These are phyloP conservation scores for Enteromius mattozi DNA, from an alignment of 2,797 vertebrate genomes.

Conservation along the genomic window DNA sequence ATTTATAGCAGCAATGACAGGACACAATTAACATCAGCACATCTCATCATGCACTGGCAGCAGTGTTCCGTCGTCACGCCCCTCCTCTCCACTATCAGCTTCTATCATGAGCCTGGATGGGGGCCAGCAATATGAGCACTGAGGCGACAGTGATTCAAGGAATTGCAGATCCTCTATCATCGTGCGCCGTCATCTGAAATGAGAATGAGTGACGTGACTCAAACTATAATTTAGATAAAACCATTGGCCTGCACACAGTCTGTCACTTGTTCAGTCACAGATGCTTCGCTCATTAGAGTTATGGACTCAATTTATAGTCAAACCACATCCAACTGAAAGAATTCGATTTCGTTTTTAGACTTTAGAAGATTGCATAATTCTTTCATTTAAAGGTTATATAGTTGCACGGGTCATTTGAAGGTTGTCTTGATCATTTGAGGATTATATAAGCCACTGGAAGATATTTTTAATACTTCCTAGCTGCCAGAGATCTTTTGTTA, in stretches of 20 bases:
- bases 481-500: neutral
- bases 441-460: conserved; percentile 20
- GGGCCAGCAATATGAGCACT: conserved; percentile 7
- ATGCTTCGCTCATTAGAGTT: conserved; percentile 42
- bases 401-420: conserved; percentile 5
- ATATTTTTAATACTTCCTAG: neutral
- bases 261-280: conserved; percentile 37
- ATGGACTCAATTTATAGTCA: conserved; percentile 40
- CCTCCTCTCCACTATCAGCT: conserved; percentile 20
- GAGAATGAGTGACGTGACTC: conserved; percentile 33
- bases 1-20: conserved; percentile 38
- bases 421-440: neutral
- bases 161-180: conserved; percentile 40
- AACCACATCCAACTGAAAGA: conserved; percentile 7
- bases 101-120: conserved; percentile 22
- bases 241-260: conserved; percentile 20
- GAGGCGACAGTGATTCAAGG: conserved; percentile 22
- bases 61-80: conserved; percentile 8
- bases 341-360: conserved; percentile 18
- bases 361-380: conserved; percentile 14
- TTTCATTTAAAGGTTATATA: neutral
- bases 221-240: conserved; percentile 40
- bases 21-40: conserved; percentile 38
- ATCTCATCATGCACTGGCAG: conserved; percentile 40
- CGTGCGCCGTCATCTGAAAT: conserved; percentile 15